Percentiles rank a stretch among this genome's conserved stretches.
These are phyloP conservation scores for Dendrocincla fuliginosa DNA, from an alignment of 2,797 vertebrate genomes.

Conservation along the genomic window DNA sequence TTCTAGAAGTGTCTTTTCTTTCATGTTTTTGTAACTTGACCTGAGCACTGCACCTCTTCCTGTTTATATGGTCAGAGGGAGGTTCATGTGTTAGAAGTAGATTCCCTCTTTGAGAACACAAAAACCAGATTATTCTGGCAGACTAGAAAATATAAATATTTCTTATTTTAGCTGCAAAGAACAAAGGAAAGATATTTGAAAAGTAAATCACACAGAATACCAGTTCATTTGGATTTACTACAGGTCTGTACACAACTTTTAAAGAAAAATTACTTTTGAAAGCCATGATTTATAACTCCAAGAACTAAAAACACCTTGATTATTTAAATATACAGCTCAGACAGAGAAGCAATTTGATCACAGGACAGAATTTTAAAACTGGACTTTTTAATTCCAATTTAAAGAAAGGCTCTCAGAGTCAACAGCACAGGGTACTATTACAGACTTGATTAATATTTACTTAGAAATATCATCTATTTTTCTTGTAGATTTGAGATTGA, in stretches of 20 bases:
- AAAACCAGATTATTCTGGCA: not conserved
- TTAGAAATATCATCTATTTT: not conserved
- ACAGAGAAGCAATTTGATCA: not conserved
- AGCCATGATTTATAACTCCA: not conserved
- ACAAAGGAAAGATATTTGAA: not conserved
- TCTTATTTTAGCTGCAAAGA: not conserved
- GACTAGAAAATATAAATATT: not conserved
- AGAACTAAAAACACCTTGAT: not conserved
- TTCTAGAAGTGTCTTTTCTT: not conserved
- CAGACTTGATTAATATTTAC: not conserved
- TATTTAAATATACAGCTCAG: not conserved
- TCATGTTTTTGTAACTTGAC: not conserved
- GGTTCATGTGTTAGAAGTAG: not conserved
- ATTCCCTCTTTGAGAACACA: not conserved
- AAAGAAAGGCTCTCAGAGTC: not conserved
- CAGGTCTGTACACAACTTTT: not conserved
- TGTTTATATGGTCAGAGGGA: not conserved
- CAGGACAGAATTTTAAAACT: not conserved
- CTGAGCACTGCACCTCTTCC: not conserved
- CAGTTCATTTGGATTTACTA: not conserved
- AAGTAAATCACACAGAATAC: not conserved
- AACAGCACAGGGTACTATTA: not conserved
- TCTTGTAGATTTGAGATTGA: not conserved
- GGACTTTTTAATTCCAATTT: not conserved
- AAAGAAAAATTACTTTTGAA: not conserved